phyloP scores from a whole-genome alignment of 2,888 invertebrate genomes.

The Dromius quadrimaculatus region DNA sequence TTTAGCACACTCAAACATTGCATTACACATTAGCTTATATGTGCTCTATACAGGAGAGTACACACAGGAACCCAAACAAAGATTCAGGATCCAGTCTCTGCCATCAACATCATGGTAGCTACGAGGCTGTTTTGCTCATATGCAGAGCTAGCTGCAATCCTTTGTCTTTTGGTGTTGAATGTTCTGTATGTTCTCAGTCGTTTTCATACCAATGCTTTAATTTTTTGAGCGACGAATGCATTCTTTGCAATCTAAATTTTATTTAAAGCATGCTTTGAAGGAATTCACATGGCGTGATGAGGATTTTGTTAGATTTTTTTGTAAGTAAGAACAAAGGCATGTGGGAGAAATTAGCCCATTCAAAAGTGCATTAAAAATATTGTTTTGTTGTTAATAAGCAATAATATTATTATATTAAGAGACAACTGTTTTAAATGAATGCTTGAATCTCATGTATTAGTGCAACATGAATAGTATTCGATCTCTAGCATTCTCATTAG shows the following conservation, averaged over 20 bases:
- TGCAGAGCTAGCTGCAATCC: conserved; percentile 17
- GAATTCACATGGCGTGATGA: conserved; percentile 14
- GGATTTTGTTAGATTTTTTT: conserved; percentile 18
- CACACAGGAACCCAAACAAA: background rate
- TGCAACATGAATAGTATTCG: too few species aligned
- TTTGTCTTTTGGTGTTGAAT: conserved; percentile 1
- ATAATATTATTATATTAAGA: too few species aligned
- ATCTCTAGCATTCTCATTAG: too few species aligned
- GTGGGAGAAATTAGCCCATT: too few species aligned
- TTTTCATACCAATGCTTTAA: conserved; percentile 6
- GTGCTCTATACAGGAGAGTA: background rate
- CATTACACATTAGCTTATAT: background rate
- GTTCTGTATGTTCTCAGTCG: background rate
- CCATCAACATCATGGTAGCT: background rate
- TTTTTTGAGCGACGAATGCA: conserved; percentile 1
- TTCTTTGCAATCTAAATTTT: background rate
- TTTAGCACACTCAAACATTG: background rate
- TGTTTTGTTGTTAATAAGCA: too few species aligned
- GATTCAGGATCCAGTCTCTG: background rate
- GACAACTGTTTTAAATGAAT: too few species aligned
- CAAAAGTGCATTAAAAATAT: too few species aligned
- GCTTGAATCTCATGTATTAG: too few species aligned
- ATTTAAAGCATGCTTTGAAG: conserved; percentile 11
- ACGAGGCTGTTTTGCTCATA: background rate
- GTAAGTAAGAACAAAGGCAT: too few species aligned